A percentile compares a stretch with the other conserved stretches of the same genome.
These are phyloP conservation scores for Lepus townsendii DNA, from an alignment of 2,797 vertebrate species.

Conservation along the genomic window DNA sequence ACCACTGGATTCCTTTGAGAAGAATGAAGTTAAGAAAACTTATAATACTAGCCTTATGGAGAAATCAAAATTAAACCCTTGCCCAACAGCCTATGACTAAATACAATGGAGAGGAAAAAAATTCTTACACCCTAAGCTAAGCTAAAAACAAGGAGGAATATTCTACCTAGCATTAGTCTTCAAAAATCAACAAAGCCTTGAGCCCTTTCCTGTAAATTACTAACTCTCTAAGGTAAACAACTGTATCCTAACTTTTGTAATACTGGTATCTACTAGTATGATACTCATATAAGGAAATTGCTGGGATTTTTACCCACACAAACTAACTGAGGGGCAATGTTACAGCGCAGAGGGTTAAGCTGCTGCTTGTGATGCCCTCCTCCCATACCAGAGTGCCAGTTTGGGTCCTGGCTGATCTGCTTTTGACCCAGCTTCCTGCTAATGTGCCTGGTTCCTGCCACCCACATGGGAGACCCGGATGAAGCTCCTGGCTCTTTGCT, in stretches of 20 bases:
- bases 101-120: background rate
- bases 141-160: slow-evolving; percentile 27
- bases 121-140: background rate
- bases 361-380: no score
- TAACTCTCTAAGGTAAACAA: slow-evolving; percentile 5
- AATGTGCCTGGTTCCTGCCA: no score
- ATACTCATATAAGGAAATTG: background rate
- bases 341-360: no score
- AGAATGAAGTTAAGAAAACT: slow-evolving; percentile 20
- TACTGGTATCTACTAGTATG: background rate
- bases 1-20: background rate
- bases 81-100: background rate
- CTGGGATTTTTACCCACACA: background rate
- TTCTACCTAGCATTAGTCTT: slow-evolving; percentile 12
- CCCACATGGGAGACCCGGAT: no score
- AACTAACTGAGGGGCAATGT: background rate
- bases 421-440: no score
- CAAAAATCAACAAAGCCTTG: background rate
- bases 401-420: no score
- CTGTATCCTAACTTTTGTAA: background rate
- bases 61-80: slow-evolving; percentile 35
- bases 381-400: no score
- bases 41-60: background rate
- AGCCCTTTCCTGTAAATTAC: slow-evolving; percentile 17
- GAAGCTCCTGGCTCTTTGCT: no score